Base-by-base conservation (phyloP, 2,888 invertebrate species). In the Flabesymbios commensalis region DNA sequence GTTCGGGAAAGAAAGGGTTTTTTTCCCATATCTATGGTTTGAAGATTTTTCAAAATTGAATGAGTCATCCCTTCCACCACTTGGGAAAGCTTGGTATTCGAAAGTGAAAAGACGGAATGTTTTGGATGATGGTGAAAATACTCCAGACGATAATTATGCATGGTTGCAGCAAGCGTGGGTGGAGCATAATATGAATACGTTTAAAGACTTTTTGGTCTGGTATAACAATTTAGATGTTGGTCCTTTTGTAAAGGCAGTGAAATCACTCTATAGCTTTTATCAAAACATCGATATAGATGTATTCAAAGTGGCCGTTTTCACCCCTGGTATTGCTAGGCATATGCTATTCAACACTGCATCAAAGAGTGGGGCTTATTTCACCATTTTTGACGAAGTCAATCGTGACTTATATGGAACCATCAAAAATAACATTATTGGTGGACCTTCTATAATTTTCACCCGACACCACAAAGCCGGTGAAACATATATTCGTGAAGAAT, bases 341-440 rank as follows among this genome's bases (percentile, higher is more conserved):
- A 57, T 59, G 7, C 49, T 68, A 28, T 55, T 70, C 19, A 68
- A 68, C 39, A 54, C 53, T 17, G 58, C 57, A 14, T 48, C 49
- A n/a, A n/a, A n/a, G n/a, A n/a, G n/a, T n/a, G n/a, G n/a, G n/a
- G n/a, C n/a, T n/a, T n/a, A n/a, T n/a, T n/a, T n/a, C n/a, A n/a
- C n/a, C n/a, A n/a, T n/a, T n/a, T n/a, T n/a, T n/a, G n/a, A n/a
- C n/a, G n/a, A n/a, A n/a, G n/a, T n/a, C n/a, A n/a, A n/a, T n/a
- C n/a, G n/a, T n/a, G n/a, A n/a, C n/a, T n/a, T n/a, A n/a, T n/a
- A n/a, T n/a, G n/a, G n/a, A n/a, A n/a, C n/a, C n/a, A n/a, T n/a
- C n/a, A n/a, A n/a, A n/a, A 10, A 39, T 1, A 10, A 19, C 7
- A 53, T 53, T 22, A 19, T 10, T 10, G 53, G 45, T 19, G 36